Base-by-base conservation (phyloP, 1,140 invertebrate species). In the Lepidurus arcticus region DNA sequence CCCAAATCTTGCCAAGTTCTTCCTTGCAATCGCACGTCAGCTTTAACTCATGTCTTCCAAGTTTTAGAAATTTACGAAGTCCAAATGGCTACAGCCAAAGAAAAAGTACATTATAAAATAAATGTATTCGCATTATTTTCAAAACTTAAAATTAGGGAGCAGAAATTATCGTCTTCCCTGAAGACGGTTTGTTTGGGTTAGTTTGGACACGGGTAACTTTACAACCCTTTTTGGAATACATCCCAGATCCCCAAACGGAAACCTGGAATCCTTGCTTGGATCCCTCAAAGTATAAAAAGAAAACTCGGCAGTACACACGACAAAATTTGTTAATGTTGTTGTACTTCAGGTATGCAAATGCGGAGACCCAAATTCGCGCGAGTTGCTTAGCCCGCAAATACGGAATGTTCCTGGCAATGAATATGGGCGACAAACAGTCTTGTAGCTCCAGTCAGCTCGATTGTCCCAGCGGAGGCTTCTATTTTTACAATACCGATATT, bases 121-220 rank as follows among this genome's bases (percentile, higher is more conserved):
- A 10, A 47, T n/a, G 21, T 13, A n/a, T 47, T 8, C 53, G 47
- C 21, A n/a, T 6, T 76, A 6, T n/a, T 16, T 7, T 43, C 6
- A 13, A n/a, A 42, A 7, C 34, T 21, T 47, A 8, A n/a, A 10
- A 7, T 77, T 79, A 86, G 84, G 82, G 81, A 16, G 84, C 82
- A 0, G 81, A 86, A 26, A 84, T 86, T 13, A 81, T 86, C 9
- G 84, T 86, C 7, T 85, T 85, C 74, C 85, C 86, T 10, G 86
- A 86, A 80, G 82, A 86, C 80, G 86, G 85, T 10, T 21, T 78
- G 9, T 78, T 77, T 34, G 77, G 77, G 4, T 75, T 45, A 26
- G 42, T 34, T 1, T 78, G 47, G 26, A 78, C 77, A 5, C 44
- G 77, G 13, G 76, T 44, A 16, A 78, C 77, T 73, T 7, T 78